phyloP scores from a whole-genome alignment of 1,140 invertebrate genomes.

The Heliconius eleuchia region DNA sequence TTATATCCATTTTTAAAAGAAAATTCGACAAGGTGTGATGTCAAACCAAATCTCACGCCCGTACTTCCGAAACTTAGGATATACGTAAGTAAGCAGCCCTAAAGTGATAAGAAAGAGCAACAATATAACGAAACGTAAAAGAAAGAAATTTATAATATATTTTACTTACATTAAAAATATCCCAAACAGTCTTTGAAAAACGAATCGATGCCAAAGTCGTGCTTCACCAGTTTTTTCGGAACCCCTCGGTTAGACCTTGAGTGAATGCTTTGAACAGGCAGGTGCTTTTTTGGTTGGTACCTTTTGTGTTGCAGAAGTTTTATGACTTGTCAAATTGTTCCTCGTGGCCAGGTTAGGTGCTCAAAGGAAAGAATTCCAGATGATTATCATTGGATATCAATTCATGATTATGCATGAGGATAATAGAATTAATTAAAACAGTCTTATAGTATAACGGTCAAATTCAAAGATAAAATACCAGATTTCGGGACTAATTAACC shows the following conservation, averaged over 20 bases:
- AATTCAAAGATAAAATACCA: constrained; percentile 14
- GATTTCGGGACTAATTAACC: constrained; percentile 7
- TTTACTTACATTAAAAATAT: neutral
- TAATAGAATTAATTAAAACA: constrained; percentile 17
- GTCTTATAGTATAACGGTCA: constrained; percentile 7
- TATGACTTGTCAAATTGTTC: constrained; percentile 41
- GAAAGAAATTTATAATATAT: neutral
- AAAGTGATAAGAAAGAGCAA: neutral
- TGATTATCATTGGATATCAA: constrained; percentile 32
- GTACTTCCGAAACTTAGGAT: neutral
- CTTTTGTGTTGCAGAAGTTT: constrained; percentile 39
- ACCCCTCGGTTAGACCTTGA: constrained; percentile 61
- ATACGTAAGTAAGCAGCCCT: neutral
- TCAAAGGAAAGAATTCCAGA: constrained; percentile 26
- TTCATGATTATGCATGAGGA: constrained; percentile 36
- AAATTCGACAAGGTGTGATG: no score
- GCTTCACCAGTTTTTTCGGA: constrained; percentile 41
- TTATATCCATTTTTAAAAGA: no score
- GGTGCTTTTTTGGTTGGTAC: constrained; percentile 38
- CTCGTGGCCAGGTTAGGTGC: constrained; percentile 20
- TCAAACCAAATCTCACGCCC: neutral
- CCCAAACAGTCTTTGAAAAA: constrained; percentile 18
- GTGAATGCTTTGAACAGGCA: constrained; percentile 53
- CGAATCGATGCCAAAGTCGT: constrained; percentile 25
- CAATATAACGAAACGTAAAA: neutral